phyloP scores from a whole-genome alignment of 2,113 vertebrate genomes.

The Mesembrinibis cayennensis region DNA sequence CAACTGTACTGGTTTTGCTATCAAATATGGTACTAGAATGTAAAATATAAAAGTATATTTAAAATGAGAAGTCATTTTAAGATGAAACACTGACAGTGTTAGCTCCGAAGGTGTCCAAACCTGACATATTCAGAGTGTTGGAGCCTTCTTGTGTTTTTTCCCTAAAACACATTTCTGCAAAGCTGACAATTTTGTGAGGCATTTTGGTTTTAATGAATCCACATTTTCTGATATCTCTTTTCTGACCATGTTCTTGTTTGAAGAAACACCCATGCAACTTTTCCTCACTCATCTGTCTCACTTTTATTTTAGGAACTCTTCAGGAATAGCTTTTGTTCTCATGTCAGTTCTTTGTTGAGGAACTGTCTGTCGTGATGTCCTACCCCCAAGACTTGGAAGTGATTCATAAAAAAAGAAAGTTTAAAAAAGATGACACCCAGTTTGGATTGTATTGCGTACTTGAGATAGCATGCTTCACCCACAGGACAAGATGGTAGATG shows the following conservation, averaged over 20 bases:
- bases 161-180: neutral
- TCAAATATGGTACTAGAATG: neutral
- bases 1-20: neutral
- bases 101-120: neutral
- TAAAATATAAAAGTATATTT: neutral
- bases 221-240: conserved; percentile 4
- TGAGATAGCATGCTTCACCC: conserved; percentile 53
- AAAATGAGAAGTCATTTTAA: conserved; percentile 1
- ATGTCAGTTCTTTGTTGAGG: conserved; percentile 57
- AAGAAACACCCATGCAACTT: conserved; percentile 37
- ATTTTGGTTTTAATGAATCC: neutral
- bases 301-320: conserved; percentile 58
- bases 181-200: neutral
- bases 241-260: conserved; percentile 28
- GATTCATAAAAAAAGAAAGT: conserved; percentile 49
- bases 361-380: conserved; percentile 41
- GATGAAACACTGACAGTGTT: neutral
- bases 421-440: conserved; percentile 51
- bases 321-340: conserved; percentile 64
- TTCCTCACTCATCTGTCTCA: conserved; percentile 43
- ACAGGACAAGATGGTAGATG: conserved; percentile 61
- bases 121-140: neutral
- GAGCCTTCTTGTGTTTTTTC: neutral
- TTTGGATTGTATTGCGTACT: conserved; percentile 40
- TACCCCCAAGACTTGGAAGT: conserved; percentile 30